These are phyloP conservation scores for Lordiphosa stackelbergi DNA, from an alignment of 1,140 invertebrate genomes.

Conservation along the genomic window DNA sequence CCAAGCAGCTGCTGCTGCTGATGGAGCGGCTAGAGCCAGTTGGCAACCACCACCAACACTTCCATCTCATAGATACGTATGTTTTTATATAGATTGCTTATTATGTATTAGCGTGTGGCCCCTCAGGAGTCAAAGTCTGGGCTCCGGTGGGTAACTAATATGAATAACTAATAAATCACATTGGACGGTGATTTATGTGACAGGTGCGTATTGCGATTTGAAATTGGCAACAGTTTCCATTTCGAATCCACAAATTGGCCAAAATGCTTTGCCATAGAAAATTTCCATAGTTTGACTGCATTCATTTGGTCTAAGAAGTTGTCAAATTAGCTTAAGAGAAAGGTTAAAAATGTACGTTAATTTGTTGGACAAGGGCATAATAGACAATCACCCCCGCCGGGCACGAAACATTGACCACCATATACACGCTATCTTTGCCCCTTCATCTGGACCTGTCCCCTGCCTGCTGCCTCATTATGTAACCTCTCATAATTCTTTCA, in stretches of 20 bases:
- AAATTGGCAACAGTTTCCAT: conserved; percentile 72
- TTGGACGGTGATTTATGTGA: conserved; percentile 71
- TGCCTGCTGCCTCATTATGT: conserved; percentile 56
- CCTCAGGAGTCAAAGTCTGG: conserved; percentile 47
- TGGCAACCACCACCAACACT: conserved; percentile 46
- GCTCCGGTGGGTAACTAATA: conserved; percentile 54
- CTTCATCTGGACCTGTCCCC: conserved; percentile 13
- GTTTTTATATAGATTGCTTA: conserved; percentile 57
- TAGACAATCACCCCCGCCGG: conserved; percentile 36
- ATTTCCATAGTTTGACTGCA: conserved; percentile 11
- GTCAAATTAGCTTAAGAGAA: conserved; percentile 40
- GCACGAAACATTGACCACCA: conserved; percentile 39
- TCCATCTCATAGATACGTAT: conserved; percentile 65
- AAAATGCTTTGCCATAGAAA: conserved; percentile 51
- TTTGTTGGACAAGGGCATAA: conserved; percentile 50
- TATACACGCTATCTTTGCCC: conserved; percentile 32
- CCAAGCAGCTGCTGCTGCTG: conserved; percentile 19
- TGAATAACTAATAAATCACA: conserved; percentile 75
- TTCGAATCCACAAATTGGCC: conserved; percentile 55
- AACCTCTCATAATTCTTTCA: conserved; percentile 75
- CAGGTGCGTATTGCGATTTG: conserved; percentile 74
- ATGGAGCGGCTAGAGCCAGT: conserved; percentile 30
- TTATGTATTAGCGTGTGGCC: conserved; percentile 69
- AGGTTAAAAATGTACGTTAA: conserved; percentile 2
- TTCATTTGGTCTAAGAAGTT: conserved; percentile 49